A percentile compares a stretch with the other conserved stretches of the same genome.
Evolutionary conservation across 2,797 vertebrate species (phyloP).

Genomic region (Halcyon leucocephala): DNA sequence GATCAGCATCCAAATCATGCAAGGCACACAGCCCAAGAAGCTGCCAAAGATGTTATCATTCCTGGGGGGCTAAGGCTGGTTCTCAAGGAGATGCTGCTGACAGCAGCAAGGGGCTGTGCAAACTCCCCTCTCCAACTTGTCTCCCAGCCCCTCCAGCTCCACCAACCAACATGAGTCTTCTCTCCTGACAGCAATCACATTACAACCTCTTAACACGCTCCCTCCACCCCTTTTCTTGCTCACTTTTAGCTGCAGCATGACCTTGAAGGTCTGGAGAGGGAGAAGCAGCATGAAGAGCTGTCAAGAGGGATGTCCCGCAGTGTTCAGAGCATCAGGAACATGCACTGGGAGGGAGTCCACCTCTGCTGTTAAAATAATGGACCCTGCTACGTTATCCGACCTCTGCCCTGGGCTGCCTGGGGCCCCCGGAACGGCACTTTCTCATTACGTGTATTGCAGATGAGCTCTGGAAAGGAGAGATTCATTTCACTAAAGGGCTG

Average conservation of each 20-base stretch:
- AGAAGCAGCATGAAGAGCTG: neutral
- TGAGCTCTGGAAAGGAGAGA: neutral
- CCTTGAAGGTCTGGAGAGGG: neutral
- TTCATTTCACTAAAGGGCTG: neutral
- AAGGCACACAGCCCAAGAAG: fast-evolving
- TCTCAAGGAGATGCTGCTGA: neutral
- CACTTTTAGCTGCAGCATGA: neutral
- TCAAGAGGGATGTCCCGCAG: neutral
- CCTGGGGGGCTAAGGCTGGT: neutral
- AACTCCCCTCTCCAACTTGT: fast-evolving
- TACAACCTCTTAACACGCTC: neutral
- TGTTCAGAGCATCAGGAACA: constrained; percentile 2
- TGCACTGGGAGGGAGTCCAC: neutral
- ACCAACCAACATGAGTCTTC: neutral
- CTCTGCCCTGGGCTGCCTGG: neutral
- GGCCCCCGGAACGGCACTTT: neutral
- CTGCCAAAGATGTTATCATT: fast-evolving
- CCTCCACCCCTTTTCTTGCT: neutral
- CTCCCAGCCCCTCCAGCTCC: neutral
- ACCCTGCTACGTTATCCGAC: neutral
- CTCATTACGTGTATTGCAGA: neutral
- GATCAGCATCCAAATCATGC: neutral
- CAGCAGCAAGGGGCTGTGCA: neutral
- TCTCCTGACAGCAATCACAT: neutral
- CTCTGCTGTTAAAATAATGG: no score